These are phyloP conservation scores for Phoxinus phoxinus DNA, from an alignment of 2,113 vertebrate species.

Conservation along the genomic window DNA sequence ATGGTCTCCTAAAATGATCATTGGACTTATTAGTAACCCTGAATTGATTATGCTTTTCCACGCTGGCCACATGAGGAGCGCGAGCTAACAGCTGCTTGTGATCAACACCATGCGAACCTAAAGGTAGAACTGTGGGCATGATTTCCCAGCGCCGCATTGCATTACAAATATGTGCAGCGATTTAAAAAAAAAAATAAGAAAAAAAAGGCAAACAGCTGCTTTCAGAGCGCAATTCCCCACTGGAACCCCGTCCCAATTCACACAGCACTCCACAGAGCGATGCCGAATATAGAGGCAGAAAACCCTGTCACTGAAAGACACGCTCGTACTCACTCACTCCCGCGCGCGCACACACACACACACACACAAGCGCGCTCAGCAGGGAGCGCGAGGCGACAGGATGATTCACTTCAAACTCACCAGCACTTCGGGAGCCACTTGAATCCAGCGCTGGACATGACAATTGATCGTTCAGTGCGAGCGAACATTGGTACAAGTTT, in stretches of 20 bases:
- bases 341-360: background rate
- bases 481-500: slow-evolving; percentile 20
- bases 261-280: slow-evolving; percentile 39
- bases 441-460: background rate
- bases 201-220: slow-evolving; percentile 35
- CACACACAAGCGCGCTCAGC: background rate
- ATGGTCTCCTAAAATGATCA: background rate
- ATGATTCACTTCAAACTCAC: slow-evolving; percentile 36
- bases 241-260: slow-evolving; percentile 41
- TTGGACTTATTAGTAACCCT: background rate
- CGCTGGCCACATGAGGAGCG: background rate
- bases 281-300: slow-evolving; percentile 52
- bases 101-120: slow-evolving; percentile 23
- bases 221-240: slow-evolving; percentile 18
- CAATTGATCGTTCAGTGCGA: background rate
- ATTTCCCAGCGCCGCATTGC: slow-evolving; percentile 4
- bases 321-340: background rate
- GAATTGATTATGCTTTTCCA: background rate
- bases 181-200: slow-evolving; percentile 3
- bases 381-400: slow-evolving; percentile 10
- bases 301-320: slow-evolving; percentile 36
- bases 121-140: slow-evolving; percentile 4
- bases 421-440: background rate
- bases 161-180: slow-evolving; percentile 24
- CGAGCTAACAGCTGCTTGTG: slow-evolving; percentile 29